phyloP scores from a whole-genome alignment of 30 jellyfish, hydroid and myxozoan species.

The Sanderia malayensis region DNA sequence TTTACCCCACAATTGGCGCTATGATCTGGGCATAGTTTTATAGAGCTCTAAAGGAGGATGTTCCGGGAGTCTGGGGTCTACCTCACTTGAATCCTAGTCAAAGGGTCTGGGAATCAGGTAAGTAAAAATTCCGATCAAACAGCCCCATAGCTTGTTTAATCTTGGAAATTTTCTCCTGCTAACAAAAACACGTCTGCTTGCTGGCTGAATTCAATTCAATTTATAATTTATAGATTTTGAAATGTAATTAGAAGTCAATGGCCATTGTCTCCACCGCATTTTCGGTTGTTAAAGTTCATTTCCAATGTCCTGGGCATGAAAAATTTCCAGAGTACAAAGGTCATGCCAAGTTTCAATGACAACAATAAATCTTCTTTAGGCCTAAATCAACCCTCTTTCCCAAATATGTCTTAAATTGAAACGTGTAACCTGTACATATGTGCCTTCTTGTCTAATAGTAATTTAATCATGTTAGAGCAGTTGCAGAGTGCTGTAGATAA shows the following conservation, averaged over 20 bases:
- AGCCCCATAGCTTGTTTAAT: background rate
- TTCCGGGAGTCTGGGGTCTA: background rate
- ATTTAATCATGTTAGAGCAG: background rate
- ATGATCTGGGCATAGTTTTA: background rate
- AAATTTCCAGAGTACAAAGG: background rate
- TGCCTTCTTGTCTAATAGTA: background rate
- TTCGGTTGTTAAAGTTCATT: background rate
- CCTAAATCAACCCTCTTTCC: background rate
- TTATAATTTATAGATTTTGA: background rate
- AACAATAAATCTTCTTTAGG: background rate
- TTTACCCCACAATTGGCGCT: background rate
- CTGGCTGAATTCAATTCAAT: too few relatives aligned
- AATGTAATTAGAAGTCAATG: background rate
- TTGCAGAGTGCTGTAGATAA: background rate
- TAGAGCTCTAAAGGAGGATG: background rate
- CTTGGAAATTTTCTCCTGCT: background rate
- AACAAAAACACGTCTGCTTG: too few relatives aligned
- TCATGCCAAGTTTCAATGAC: background rate
- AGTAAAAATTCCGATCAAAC: background rate
- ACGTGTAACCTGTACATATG: background rate
- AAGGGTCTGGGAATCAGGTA: background rate
- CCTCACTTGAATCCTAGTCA: background rate
- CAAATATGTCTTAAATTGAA: background rate
- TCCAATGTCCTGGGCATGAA: background rate
- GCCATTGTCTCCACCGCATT: background rate